These are phyloP conservation scores for Gobiocypris rarus DNA, from an alignment of 2,113 vertebrate species.

Conservation along the genomic window DNA sequence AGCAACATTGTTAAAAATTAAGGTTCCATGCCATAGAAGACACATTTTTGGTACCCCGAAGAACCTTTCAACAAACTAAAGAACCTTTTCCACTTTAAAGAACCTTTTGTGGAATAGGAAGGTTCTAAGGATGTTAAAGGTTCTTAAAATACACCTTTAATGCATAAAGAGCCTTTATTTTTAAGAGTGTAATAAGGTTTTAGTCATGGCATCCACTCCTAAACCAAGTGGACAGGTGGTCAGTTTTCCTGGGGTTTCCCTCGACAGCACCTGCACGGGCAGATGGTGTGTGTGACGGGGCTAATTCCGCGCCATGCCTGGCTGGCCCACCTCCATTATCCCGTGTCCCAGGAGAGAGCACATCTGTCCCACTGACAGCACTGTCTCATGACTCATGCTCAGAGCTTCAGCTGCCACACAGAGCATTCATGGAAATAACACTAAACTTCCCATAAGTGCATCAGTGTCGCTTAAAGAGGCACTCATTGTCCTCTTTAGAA, in stretches of 20 bases:
- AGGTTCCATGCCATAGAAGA: no score
- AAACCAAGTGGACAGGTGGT: slow-evolving; percentile 15
- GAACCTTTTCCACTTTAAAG: no score
- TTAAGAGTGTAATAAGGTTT: not conserved
- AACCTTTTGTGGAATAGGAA: no score
- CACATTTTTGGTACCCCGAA: no score
- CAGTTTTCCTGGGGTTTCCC: slow-evolving; percentile 31
- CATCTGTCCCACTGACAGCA: slow-evolving; percentile 18
- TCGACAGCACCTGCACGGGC: slow-evolving; percentile 67
- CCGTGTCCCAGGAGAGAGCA: slow-evolving; percentile 42
- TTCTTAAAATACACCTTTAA: no score
- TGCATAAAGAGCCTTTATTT: no score
- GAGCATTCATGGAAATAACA: not conserved
- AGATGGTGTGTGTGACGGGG: slow-evolving; percentile 70
- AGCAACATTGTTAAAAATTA: no score
- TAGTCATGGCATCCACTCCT: not conserved
- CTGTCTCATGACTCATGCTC: no score
- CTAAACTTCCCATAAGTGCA: not conserved
- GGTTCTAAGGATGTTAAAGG: no score
- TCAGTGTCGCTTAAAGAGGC: not conserved
- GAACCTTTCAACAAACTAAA: no score
- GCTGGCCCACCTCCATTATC: slow-evolving; percentile 65
- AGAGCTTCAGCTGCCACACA: not conserved
- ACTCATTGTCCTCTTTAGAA: not conserved
- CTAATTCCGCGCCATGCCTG: slow-evolving; percentile 67